These are phyloP conservation scores for Lepus townsendii DNA, from an alignment of 2,797 vertebrate genomes.

Conservation along the genomic window DNA sequence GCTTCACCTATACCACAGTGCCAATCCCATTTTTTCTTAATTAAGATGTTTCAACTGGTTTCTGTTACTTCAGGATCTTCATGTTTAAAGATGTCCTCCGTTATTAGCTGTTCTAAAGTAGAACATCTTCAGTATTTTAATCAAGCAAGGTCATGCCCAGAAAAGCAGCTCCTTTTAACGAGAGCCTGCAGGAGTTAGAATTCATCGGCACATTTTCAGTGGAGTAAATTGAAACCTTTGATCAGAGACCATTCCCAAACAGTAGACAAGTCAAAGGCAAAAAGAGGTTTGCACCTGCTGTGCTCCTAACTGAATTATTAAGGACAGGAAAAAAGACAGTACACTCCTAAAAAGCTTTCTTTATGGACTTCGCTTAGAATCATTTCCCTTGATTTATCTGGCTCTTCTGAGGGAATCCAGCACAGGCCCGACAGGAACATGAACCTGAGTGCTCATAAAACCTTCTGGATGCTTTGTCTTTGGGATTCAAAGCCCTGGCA, in stretches of 20 bases:
- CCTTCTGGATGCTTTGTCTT: conserved; percentile 13
- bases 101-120: background rate
- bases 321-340: background rate
- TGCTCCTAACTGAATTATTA: conserved; percentile 53
- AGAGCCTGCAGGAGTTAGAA: conserved; percentile 14
- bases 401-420: conserved; percentile 4
- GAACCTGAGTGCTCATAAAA: background rate
- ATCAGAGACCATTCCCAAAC: conserved; percentile 18
- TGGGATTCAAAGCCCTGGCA: background rate
- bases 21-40: background rate
- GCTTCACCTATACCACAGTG: too few relatives aligned
- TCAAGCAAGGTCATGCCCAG: background rate
- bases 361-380: background rate
- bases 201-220: background rate
- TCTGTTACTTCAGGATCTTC: background rate
- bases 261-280: background rate
- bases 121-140: conserved; percentile 42
- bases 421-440: background rate
- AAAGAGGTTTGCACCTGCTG: background rate
- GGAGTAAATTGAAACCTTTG: conserved; percentile 32
- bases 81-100: background rate
- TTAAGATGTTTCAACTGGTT: background rate
- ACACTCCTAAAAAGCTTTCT: background rate
- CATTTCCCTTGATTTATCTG: background rate
- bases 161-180: conserved; percentile 27